A percentile compares a stretch with the other conserved stretches of the same genome.
Evolutionary conservation across 2,797 vertebrate species (phyloP).

Genomic region (Aphelocoma californica): DNA sequence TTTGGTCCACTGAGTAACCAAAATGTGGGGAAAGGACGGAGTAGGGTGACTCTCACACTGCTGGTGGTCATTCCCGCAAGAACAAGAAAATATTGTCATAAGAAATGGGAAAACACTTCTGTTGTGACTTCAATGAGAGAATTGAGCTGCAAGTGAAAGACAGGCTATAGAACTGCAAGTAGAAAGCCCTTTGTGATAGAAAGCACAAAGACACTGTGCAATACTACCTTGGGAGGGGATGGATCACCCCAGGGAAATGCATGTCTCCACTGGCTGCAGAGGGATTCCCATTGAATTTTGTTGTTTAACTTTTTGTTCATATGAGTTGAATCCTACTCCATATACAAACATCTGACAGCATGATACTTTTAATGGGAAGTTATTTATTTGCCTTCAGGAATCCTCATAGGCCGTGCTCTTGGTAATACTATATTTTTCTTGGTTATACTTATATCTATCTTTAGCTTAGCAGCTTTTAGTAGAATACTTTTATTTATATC

Average conservation of each 20-base stretch:
- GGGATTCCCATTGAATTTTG: neutral
- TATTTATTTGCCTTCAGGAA: neutral
- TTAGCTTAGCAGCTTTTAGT: constrained; percentile 19
- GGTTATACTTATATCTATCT: neutral
- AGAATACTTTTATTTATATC: constrained; percentile 34
- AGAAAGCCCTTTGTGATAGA: neutral
- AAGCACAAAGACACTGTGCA: neutral
- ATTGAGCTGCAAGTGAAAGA: neutral
- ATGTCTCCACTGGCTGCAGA: neutral
- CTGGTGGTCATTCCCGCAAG: neutral
- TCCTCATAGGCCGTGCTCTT: neutral
- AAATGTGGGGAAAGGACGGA: neutral
- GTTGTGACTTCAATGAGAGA: neutral
- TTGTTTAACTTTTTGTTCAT: neutral
- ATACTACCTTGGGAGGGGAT: neutral
- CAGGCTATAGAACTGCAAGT: neutral
- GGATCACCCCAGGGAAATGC: neutral
- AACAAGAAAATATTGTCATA: accelerated
- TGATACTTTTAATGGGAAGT: neutral
- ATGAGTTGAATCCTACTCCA: neutral
- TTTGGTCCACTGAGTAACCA: neutral
- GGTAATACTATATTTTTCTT: neutral
- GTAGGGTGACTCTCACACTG: neutral
- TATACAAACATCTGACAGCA: neutral
- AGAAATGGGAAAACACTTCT: neutral